Evolutionary conservation across 2,113 vertebrate genomes (phyloP).

Genomic region (Oryzias melastigma): DNA sequence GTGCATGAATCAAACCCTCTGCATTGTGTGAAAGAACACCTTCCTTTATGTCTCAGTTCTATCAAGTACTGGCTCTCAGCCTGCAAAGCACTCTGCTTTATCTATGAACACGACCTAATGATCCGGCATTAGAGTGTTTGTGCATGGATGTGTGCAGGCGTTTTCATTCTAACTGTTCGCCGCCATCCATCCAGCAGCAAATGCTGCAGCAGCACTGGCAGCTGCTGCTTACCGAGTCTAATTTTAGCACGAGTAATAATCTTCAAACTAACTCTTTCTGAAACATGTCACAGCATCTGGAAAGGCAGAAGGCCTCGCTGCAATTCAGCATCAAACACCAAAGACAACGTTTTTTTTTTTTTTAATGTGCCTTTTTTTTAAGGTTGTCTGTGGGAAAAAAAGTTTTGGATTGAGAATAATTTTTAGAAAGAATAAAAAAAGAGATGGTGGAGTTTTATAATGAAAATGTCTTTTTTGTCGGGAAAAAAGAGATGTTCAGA

Average conservation of each 20-base stretch:
- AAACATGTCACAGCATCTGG: constrained; percentile 36
- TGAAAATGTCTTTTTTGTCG: too few relatives aligned
- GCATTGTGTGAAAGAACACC: constrained; percentile 19
- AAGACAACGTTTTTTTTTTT: not conserved
- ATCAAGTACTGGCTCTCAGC: constrained; percentile 33
- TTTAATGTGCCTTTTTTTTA: not conserved
- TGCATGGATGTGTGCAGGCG: not conserved
- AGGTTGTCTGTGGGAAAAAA: too few relatives aligned
- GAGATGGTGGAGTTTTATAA: too few relatives aligned
- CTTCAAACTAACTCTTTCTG: constrained; percentile 43
- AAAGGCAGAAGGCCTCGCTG: constrained; percentile 15
- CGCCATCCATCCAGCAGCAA: constrained; percentile 3
- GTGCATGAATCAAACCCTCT: constrained; percentile 1
- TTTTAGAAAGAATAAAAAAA: too few relatives aligned
- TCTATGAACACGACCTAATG: constrained; percentile 35
- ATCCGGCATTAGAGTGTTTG: not conserved
- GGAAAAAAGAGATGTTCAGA: too few relatives aligned
- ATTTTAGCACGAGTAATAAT: constrained; percentile 38
- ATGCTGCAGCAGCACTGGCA: constrained; percentile 20
- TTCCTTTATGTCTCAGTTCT: not conserved
- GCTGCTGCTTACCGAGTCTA: constrained; percentile 46
- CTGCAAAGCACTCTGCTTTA: constrained; percentile 36
- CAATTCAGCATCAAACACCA: constrained; percentile 14
- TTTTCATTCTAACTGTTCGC: constrained; percentile 5
- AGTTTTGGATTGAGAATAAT: too few relatives aligned